phyloP scores from a whole-genome alignment of 35 echinoderm and acorn worm species.

The Apostichopus californicus region DNA sequence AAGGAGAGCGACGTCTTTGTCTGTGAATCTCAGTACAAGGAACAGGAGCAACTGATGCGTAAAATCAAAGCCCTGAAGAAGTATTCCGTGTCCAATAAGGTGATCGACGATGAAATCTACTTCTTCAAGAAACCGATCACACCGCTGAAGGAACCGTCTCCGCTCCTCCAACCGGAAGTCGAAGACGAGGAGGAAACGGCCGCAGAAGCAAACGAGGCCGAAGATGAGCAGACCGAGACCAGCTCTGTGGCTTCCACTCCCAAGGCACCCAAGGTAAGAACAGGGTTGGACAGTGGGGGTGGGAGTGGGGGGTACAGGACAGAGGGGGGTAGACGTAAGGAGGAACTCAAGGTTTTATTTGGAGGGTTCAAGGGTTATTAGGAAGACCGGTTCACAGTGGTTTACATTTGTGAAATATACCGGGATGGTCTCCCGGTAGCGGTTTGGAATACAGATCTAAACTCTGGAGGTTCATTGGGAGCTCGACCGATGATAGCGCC shows the following conservation, averaged over 20 bases:
- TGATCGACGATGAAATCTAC: constrained; percentile 98
- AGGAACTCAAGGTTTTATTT: too few relatives aligned
- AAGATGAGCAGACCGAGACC: constrained; percentile 58
- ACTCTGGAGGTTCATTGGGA: too few relatives aligned
- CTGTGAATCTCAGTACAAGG: constrained; percentile 96
- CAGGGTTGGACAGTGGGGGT: too few relatives aligned
- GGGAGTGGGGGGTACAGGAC: too few relatives aligned
- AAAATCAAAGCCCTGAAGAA: constrained; percentile 88
- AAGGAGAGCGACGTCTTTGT: constrained; percentile 82
- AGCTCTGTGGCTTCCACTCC: constrained; percentile 36
- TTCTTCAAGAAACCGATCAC: constrained; percentile 99
- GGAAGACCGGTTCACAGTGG: too few relatives aligned
- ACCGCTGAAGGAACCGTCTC: constrained; percentile 94
- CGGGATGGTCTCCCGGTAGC: too few relatives aligned
- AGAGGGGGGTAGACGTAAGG: too few relatives aligned
- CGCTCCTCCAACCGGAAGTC: constrained; percentile 76
- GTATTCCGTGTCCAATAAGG: constrained; percentile 89
- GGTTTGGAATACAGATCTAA: too few relatives aligned
- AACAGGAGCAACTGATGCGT: constrained; percentile 80
- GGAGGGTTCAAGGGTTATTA: too few relatives aligned
- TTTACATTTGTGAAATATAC: too few relatives aligned
- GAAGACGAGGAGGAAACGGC: constrained; percentile 59
- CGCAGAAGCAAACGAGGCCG: background rate
- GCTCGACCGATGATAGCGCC: constrained; percentile 48
- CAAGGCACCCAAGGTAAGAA: constrained; percentile 46